Percentiles rank a stretch among this genome's conserved stretches.
phyloP scores from a whole-genome alignment of 2,113 vertebrate species.

The Cromileptes altivelis region DNA sequence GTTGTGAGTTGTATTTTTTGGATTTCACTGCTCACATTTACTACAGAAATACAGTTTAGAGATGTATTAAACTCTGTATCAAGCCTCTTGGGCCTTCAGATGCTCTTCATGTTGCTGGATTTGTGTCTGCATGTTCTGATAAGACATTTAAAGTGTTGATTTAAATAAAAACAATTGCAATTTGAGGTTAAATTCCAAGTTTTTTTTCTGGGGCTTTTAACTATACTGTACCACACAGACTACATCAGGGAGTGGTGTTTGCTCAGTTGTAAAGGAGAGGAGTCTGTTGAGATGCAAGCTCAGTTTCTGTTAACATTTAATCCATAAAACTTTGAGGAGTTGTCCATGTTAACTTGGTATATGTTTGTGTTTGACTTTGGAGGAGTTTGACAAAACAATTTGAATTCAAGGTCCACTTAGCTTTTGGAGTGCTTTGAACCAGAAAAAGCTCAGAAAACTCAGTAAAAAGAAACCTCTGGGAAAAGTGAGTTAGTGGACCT shows the following conservation, averaged over 20 bases:
- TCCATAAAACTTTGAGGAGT: too few relatives aligned
- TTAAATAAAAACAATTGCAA: neutral
- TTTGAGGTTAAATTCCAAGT: neutral
- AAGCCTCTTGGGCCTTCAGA: too few relatives aligned
- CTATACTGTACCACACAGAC: neutral
- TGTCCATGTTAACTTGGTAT: neutral
- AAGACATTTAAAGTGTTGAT: neutral
- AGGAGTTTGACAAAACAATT: neutral
- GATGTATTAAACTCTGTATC: too few relatives aligned
- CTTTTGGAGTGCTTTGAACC: neutral
- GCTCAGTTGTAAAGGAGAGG: neutral
- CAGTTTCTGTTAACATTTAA: neutral
- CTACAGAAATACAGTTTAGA: too few relatives aligned
- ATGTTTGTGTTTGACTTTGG: neutral
- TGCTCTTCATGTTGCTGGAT: constrained; percentile 45
- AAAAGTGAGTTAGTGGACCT: neutral
- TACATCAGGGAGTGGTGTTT: neutral
- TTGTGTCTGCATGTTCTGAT: neutral
- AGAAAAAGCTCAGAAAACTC: neutral
- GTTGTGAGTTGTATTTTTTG: neutral
- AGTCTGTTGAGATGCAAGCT: neutral
- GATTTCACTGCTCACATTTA: neutral
- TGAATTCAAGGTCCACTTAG: neutral
- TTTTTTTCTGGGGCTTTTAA: neutral
- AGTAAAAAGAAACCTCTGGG: neutral